Evolutionary conservation across 2,797 vertebrate genomes (phyloP), one percentile per base, ranked within the genome.

Genomic region (Sebastolobus altivelis): DNA sequence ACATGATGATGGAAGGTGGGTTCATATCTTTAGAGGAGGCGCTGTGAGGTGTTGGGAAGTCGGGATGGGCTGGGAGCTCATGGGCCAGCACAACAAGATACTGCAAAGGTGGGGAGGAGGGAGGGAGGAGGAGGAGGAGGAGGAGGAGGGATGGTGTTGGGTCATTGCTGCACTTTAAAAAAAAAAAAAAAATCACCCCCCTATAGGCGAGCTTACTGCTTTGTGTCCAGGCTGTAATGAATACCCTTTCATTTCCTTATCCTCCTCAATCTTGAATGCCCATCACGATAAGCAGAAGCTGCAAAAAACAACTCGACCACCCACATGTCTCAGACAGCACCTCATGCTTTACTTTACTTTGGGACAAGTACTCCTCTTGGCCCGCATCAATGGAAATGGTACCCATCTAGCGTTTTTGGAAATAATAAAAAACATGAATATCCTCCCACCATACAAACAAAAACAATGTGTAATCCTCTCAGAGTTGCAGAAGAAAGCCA

Each of bases 41-140:
- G 86, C 83, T 77, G 6, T 70, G 88, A 69, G 80, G 70, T 85
- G 88, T 89, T 84, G 78, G 73, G 78, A 25, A 25, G 80, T 85
- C 61, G 69, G 74, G 80, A 82, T 90, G 85, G 86, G 90, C 84
- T 89, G 78, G 78, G 59, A 59, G 82, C 71, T 90, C 78, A 29
- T 70, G 76, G 88, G 89, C 88, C 88, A 75, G 84, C 84, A 87
- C 82, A 79, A 76, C 72, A 88, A 75, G 18, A 87, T 81, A 56
- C 88, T 88, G 92, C 89, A 88, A 83, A 35, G 76, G 86, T 75
- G 73, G 59, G 66, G 81, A 38, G 76, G 77, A 56, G 59, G 58
- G 68, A 37, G 61, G 63, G 13, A 27, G 55, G 59, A 33, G 33
- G 49, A 55, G 38, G 54, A 7, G 14, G 16, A 25, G 58, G 62